A percentile compares a stretch with the other conserved stretches of the same genome.
Conservation (phyloP, 2,888 invertebrate genomes). For the Apodemia hepburni region DNA sequence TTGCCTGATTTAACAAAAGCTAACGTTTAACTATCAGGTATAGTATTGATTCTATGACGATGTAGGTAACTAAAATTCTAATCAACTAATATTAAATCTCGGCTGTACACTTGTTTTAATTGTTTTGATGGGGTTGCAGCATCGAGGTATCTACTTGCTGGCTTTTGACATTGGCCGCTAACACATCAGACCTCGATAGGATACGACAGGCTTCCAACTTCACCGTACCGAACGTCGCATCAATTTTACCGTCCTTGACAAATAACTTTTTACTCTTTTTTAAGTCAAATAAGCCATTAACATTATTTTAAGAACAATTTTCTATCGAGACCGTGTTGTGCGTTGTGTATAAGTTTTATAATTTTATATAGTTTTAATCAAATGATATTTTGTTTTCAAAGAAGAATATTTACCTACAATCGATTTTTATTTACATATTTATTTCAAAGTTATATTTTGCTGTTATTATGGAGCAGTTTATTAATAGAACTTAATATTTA, state of each 20-base stretch:
- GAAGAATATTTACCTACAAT: conserved; percentile 58
- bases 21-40: conserved; percentile 15
- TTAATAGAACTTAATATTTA: conserved; percentile 10
- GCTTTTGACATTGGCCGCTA: conserved; percentile 78
- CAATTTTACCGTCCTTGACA: conserved; percentile 71
- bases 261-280: conserved; percentile 41
- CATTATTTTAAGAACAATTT: conserved; percentile 64
- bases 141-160: conserved; percentile 80
- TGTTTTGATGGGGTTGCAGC: conserved; percentile 79
- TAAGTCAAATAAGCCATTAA: conserved; percentile 75
- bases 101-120: conserved; percentile 58
- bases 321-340: conserved; percentile 66
- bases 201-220: conserved; percentile 66
- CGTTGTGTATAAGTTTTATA: conserved; percentile 51
- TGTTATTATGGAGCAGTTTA: conserved; percentile 13
- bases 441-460: conserved; percentile 10
- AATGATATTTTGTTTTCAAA: conserved; percentile 56
- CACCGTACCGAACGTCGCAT: conserved; percentile 67
- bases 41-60: conserved; percentile 3
- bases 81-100: conserved; percentile 37
- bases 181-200: conserved; percentile 67
- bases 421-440: conserved; percentile 53
- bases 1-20: conserved; percentile 14
- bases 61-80: conserved; percentile 56
- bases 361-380: conserved; percentile 70